Evolutionary conservation across 2,797 vertebrate species (phyloP), one percentile per base, ranked within the genome.

Genomic region (Thalassophryne amazonica): DNA sequence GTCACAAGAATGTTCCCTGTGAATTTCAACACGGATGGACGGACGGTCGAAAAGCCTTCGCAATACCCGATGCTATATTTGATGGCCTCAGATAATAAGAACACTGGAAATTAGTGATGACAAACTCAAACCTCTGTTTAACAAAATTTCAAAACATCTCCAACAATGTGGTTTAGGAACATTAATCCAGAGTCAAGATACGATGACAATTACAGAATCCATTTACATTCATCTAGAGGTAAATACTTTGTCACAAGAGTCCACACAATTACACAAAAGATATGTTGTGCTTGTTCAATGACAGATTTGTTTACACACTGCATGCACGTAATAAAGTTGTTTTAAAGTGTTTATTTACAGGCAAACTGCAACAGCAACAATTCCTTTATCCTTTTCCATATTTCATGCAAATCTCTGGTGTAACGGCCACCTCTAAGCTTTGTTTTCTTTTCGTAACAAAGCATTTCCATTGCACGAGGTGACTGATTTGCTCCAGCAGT

Each of bases 401-500:
- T 51, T 17, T 36, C 40, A 84, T 83, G 77, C 77, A 81, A 86
- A 85, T 80, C 28, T 55, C 13, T 14, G 12, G 15, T 18, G 33
- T 22, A 37, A 19, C 51, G 12, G 48, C 52, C 37, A 51, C 22
- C 47, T 17, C 24, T n/a, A 7, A 5, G 17, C 52, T 56, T 72
- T 80, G 64, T 76, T 71, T 79, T 77, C 30, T 47, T 39, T 45
- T 22, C 59, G 61, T 53, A 68, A 60, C 34, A 6, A 7, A 35
- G 28, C 64, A 81, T 89, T 88, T 86, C 69, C 82, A 84, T 89
- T 87, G 81, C 74, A 81, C 78, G 76, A 83, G 83, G 76, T 72
- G 46, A 18, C 30, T 84, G 76, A 85, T 86, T 85, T 80, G 81
- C 61, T 71, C 66, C 57, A 22, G 57, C 40, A 34, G 63, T 74